These are phyloP conservation scores for Myripristis jacobus DNA, from an alignment of 2,797 vertebrate genomes.

Conservation along the genomic window DNA sequence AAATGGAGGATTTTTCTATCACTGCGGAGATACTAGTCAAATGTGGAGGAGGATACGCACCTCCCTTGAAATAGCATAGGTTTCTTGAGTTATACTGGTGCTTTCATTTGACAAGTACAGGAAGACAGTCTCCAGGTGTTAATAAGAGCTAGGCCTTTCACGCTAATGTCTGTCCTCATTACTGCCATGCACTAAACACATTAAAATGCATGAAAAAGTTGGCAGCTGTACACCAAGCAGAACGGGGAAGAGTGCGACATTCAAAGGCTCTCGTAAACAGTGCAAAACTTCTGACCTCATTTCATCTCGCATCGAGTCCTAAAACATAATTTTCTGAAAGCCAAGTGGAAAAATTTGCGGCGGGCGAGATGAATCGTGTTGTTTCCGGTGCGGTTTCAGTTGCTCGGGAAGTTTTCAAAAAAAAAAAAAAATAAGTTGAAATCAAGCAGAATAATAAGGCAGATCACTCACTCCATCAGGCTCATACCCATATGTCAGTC, in stretches of 20 bases:
- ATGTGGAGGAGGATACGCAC: neutral
- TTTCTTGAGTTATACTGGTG: slow-evolving; percentile 20
- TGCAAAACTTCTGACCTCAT: slow-evolving; percentile 6
- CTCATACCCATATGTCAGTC: too few relatives aligned
- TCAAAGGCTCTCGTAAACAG: slow-evolving; percentile 20
- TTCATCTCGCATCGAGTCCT: slow-evolving; percentile 25
- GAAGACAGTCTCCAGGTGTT: slow-evolving; percentile 11
- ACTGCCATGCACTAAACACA: slow-evolving; percentile 17
- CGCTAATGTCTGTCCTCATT: slow-evolving; percentile 26
- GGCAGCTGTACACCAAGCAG: neutral
- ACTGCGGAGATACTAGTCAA: slow-evolving; percentile 17
- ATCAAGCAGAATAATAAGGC: too few relatives aligned
- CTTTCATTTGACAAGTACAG: slow-evolving; percentile 36
- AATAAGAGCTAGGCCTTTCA: neutral
- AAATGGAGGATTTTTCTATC: neutral
- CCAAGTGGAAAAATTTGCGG: neutral
- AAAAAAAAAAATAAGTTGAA: too few relatives aligned
- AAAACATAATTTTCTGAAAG: neutral
- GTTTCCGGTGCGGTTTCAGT: neutral
- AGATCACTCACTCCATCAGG: too few relatives aligned
- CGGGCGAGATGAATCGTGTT: neutral
- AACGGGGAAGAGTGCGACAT: slow-evolving; percentile 27
- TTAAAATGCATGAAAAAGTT: slow-evolving; percentile 11
- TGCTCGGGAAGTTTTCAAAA: too few relatives aligned
- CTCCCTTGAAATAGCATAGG: neutral